Conservation (phyloP, 1,140 invertebrate genomes). For the Bombus soroeensis region DNA sequence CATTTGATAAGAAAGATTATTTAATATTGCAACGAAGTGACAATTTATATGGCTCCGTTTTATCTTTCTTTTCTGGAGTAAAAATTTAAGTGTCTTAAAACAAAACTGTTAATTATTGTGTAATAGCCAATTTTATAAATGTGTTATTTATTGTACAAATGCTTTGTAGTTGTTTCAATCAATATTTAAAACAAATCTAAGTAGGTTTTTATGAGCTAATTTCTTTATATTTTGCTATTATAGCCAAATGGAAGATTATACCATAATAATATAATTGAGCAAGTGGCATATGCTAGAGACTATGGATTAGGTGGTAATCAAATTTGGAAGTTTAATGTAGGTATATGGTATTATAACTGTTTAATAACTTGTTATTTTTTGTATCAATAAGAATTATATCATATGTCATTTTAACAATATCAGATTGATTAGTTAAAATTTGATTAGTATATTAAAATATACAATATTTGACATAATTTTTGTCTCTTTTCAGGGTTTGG, state of each 20-base stretch:
- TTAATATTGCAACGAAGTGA: not conserved
- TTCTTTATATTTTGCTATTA: not conserved
- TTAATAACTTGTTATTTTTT: not conserved
- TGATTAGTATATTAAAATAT: not conserved
- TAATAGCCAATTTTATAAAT: not conserved
- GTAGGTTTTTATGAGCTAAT: not conserved
- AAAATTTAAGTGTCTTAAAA: not conserved
- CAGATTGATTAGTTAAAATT: not conserved
- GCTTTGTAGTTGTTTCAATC: not conserved
- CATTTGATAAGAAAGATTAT: not conserved
- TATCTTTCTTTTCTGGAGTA: not conserved
- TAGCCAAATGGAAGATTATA: not conserved
- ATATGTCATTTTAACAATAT: no score
- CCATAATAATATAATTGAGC: fast-evolving
- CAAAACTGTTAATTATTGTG: not conserved
- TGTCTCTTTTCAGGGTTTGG: conserved; percentile 54
- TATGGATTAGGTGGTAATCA: no score
- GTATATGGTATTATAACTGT: not conserved
- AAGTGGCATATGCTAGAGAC: not conserved
- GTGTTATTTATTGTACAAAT: not conserved
- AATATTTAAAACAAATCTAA: not conserved
- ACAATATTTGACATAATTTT: not conserved
- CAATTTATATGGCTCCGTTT: not conserved
- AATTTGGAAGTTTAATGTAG: not conserved
- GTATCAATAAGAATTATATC: no score